Percentiles rank a stretch among this genome's conserved stretches.
Conservation (phyloP, 1,140 invertebrate species). For the Arctopsyche grandis region DNA sequence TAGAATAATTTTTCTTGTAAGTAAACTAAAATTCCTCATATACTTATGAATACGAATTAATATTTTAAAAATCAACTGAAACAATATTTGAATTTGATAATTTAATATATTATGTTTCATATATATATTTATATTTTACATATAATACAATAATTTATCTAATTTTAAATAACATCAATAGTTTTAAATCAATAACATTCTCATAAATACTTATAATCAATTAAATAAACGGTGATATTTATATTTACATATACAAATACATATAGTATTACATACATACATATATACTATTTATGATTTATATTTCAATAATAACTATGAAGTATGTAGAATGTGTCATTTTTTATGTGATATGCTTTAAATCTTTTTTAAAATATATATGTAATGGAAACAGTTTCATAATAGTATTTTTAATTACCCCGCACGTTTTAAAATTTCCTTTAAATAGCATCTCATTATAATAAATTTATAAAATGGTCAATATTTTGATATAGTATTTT, state of each 20-base stretch:
- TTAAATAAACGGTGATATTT: background rate
- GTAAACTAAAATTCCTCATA: too few relatives aligned
- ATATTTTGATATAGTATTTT: too few relatives aligned
- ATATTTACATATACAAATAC: background rate
- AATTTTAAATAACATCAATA: background rate
- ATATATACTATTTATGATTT: background rate
- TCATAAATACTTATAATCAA: too few relatives aligned
- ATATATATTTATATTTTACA: slow-evolving; percentile 13
- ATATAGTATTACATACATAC: background rate
- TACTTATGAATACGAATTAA: too few relatives aligned
- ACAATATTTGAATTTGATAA: background rate
- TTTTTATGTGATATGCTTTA: background rate
- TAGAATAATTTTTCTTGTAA: too few relatives aligned
- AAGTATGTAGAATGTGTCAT: background rate
- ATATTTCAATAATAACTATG: background rate
- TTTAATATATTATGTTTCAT: background rate
- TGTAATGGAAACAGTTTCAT: too few relatives aligned
- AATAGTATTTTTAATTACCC: too few relatives aligned
- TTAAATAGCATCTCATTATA: too few relatives aligned
- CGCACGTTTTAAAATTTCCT: too few relatives aligned
- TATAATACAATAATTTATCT: slow-evolving; percentile 8
- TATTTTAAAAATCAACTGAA: background rate
- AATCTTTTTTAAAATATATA: background rate
- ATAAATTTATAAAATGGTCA: too few relatives aligned
- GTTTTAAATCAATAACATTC: background rate